Base-by-base conservation (phyloP, 2,888 invertebrate genomes). In the Disparrhopalites patrizii region DNA sequence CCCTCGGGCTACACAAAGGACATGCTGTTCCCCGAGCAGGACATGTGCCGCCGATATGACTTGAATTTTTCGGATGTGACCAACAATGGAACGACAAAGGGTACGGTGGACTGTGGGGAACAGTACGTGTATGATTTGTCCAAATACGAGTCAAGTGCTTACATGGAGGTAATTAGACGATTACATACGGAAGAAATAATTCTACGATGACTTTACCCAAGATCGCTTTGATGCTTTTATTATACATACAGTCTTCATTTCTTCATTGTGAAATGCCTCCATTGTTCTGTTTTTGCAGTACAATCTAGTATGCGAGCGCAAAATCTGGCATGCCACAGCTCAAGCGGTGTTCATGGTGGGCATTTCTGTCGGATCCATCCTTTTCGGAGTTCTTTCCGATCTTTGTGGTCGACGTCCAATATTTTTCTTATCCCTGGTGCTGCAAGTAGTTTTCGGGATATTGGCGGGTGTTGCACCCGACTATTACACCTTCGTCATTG, bases 261-360 rank as follows among this genome's bases (percentile, higher is more conserved):
- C n/a, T n/a, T n/a, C n/a, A n/a, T n/a, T n/a, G n/a, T n/a, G n/a
- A n/a, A n/a, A n/a, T n/a, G n/a, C n/a, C n/a, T n/a, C n/a, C n/a
- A n/a, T n/a, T n/a, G n/a, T n/a, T n/a, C n/a, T n/a, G n/a, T n/a
- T n/a, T n/a, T 73, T 72, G 63, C 77, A 86, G 84, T 89, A 86
- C 83, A 78, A 86, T 77, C 79, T 89, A 79, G 86, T 88, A 31
- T 89, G 89, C 77, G 82, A 83, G 51, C 82, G 82, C 58, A 82
- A 83, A 33, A 86, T 85, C 79, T 76, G 87, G 70, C 80, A 83
- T 72, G 86, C 87, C 31, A 83, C 84, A 65, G 85, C 86, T 28
- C 87, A 89, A 77, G 82, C 87, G 0, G 76, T 86, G 65, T 86
- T 86, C 77, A 88, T 88, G 88, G 79, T 86, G 70, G 89, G 89